phyloP scores from a whole-genome alignment of 2,113 vertebrate genomes.

The Anas platyrhynchos region DNA sequence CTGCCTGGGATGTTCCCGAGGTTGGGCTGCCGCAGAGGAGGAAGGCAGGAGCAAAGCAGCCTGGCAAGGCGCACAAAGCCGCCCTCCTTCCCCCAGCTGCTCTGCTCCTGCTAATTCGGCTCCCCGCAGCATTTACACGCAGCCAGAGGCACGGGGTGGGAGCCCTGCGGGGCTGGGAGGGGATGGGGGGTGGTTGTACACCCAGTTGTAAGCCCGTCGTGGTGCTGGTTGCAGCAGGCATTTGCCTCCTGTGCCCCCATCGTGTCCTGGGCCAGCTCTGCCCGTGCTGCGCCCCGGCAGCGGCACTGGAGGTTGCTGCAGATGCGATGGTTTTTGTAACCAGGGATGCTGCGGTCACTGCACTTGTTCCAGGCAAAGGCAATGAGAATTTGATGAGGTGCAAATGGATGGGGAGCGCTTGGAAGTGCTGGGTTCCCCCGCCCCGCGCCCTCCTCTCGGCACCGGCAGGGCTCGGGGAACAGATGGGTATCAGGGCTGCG shows the following conservation, averaged over 20 bases:
- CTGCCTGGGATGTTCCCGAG: too few relatives aligned
- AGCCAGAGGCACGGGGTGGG: background rate
- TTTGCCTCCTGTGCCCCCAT: background rate
- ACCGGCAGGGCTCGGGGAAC: background rate
- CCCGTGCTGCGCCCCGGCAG: background rate
- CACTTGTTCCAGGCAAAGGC: slow-evolving; percentile 10
- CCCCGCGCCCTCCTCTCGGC: background rate
- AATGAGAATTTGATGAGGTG: slow-evolving; percentile 64
- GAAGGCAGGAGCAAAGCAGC: slow-evolving; percentile 55
- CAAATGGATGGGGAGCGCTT: slow-evolving; percentile 46
- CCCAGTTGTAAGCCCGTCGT: too few relatives aligned
- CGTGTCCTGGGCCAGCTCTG: fast-evolving
- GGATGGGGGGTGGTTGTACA: background rate
- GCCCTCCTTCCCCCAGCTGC: slow-evolving; percentile 48
- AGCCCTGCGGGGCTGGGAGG: background rate
- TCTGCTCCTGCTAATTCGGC: slow-evolving; percentile 22
- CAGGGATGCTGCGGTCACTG: background rate
- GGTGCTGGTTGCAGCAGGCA: fast-evolving
- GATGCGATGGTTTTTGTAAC: background rate
- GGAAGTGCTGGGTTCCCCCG: background rate
- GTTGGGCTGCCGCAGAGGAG: background rate
- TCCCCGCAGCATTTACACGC: slow-evolving; percentile 9
- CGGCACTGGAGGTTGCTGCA: fast-evolving
- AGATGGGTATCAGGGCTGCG: background rate
- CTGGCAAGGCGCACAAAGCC: slow-evolving; percentile 54